phyloP scores from a whole-genome alignment of 1,140 invertebrate genomes.

The Halictus rubicundus region DNA sequence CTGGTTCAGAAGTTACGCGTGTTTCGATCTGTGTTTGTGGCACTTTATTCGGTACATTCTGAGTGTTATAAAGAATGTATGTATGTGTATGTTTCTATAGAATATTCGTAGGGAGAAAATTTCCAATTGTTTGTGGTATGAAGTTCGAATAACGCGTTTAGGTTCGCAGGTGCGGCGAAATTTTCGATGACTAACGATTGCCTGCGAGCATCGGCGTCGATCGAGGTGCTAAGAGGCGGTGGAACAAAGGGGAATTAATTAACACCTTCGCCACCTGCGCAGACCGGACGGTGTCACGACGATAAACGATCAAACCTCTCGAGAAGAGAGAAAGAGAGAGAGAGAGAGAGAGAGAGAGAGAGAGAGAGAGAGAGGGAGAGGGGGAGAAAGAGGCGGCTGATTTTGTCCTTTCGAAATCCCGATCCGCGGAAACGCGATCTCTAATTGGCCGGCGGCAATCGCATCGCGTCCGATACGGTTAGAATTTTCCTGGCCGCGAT shows the following conservation, averaged over 20 bases:
- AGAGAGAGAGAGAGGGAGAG: no score
- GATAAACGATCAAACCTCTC: neutral
- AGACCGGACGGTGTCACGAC: conserved; percentile 1
- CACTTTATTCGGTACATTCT: no score
- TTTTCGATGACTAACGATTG: conserved; percentile 64
- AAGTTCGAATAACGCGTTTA: conserved; percentile 30
- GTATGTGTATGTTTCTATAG: no score
- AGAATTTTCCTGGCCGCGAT: neutral
- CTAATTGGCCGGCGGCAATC: conserved; percentile 28
- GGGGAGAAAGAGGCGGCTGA: no score
- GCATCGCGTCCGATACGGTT: neutral
- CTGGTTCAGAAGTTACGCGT: no score
- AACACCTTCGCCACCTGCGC: conserved; percentile 61
- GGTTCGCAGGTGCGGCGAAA: conserved; percentile 54
- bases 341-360: no score
- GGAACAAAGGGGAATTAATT: conserved; percentile 64
- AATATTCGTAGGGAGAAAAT: no score
- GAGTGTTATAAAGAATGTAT: no score
- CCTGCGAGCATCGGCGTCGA: conserved; percentile 41
- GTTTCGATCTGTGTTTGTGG: no score
- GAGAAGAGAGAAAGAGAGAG: no score
- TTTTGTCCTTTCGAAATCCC: conserved; percentile 32
- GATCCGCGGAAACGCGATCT: conserved; percentile 21
- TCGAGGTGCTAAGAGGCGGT: conserved; percentile 51
- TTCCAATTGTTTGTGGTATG: no score